phyloP scores from a whole-genome alignment of 2,888 invertebrate species.

The Myopa testacea region DNA sequence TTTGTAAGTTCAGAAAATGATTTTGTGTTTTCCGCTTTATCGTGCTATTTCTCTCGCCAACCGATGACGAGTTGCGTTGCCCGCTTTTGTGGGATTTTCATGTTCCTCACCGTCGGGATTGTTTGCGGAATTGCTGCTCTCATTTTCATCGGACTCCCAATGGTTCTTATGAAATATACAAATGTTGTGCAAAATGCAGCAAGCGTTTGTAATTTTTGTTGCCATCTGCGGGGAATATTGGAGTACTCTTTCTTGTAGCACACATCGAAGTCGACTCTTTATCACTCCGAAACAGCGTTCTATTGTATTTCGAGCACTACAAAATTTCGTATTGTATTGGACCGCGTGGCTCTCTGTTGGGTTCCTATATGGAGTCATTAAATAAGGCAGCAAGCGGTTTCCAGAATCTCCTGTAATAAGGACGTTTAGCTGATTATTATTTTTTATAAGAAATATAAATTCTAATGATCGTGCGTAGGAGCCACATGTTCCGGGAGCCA shows the following conservation, averaged over 20 bases:
- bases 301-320: background rate
- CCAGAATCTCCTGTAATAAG: background rate
- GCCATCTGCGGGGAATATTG: background rate
- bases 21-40: too few relatives aligned
- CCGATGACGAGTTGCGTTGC: too few relatives aligned
- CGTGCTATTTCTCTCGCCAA: too few relatives aligned
- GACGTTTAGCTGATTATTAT: background rate
- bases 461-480: background rate
- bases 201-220: too few relatives aligned
- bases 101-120: too few relatives aligned
- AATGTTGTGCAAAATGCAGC: too few relatives aligned
- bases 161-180: too few relatives aligned
- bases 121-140: too few relatives aligned
- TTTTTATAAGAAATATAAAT: background rate
- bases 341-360: background rate
- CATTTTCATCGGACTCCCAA: too few relatives aligned
- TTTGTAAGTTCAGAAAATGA: too few relatives aligned
- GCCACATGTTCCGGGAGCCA: background rate
- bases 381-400: background rate
- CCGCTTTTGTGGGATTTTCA: too few relatives aligned
- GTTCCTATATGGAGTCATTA: background rate
- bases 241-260: background rate
- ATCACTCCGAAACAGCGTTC: conserved; percentile 1
- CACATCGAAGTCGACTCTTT: background rate
- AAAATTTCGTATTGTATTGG: background rate